A percentile compares a stretch with the other conserved stretches of the same genome.
Conservation (phyloP, 2,113 vertebrate species). For the Mormoops blainvillei region DNA sequence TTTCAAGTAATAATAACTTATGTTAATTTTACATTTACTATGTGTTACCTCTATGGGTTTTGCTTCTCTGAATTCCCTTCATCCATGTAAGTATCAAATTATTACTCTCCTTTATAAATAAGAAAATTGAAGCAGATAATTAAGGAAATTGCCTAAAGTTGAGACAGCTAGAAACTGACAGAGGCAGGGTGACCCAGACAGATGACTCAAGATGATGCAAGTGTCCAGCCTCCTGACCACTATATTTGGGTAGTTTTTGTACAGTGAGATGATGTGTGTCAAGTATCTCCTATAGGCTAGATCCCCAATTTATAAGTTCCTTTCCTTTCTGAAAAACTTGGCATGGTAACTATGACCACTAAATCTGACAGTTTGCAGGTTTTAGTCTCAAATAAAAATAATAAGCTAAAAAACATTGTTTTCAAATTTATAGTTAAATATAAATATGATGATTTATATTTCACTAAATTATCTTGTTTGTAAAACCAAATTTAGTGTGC, state of each 20-base stretch:
- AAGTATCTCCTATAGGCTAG: neutral
- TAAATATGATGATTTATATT: neutral
- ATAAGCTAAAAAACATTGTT: neutral
- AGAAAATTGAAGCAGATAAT: neutral
- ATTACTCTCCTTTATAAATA: neutral
- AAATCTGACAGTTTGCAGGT: neutral
- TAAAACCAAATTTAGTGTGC: neutral
- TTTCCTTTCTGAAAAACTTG: neutral
- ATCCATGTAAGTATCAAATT: neutral
- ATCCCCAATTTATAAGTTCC: neutral
- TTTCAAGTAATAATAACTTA: neutral
- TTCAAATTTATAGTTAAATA: neutral
- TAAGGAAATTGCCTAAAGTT: neutral
- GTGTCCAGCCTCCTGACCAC: rapidly evolving
- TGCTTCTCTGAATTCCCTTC: neutral
- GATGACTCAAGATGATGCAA: rapidly evolving
- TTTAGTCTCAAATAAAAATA: neutral
- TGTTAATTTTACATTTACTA: neutral
- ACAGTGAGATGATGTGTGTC: neutral
- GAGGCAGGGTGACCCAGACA: neutral
- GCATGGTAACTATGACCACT: neutral
- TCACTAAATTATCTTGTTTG: neutral
- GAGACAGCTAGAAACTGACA: neutral
- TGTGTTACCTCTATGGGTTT: neutral
- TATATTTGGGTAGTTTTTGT: neutral